Conservation (phyloP, 2,797 vertebrate genomes). For the Urosaurus nigricauda region DNA sequence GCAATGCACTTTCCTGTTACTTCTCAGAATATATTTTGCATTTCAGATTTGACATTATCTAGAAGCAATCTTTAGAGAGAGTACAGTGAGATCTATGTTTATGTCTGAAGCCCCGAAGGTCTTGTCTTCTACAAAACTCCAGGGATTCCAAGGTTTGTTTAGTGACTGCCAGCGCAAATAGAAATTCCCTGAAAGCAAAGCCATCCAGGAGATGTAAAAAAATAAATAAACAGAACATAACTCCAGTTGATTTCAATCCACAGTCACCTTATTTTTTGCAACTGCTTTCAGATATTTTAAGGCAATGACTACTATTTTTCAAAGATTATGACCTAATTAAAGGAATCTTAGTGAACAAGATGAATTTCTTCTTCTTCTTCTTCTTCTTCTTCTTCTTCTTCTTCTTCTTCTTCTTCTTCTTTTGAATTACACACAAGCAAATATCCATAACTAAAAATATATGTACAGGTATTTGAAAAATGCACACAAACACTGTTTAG, state of each 20-base stretch:
- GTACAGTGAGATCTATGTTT: conserved; percentile 6
- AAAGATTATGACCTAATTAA: not conserved
- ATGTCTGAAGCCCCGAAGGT: conserved; percentile 22
- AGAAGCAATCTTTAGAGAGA: conserved; percentile 15
- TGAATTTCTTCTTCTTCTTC: not conserved
- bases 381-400: no score
- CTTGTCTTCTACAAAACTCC: not conserved
- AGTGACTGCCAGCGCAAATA: conserved; percentile 14
- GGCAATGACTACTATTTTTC: not conserved
- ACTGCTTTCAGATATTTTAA: not conserved
- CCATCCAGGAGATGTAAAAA: not conserved
- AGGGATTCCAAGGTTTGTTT: conserved; percentile 4
- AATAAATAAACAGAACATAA: conserved; percentile 10
- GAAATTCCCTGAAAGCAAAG: not conserved
- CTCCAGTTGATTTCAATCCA: not conserved
- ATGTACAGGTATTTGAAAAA: no score
- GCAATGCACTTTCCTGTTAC: not conserved
- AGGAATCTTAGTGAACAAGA: not conserved
- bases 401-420: no score
- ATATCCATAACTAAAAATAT: no score
- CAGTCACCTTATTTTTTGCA: not conserved
- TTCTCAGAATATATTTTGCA: not conserved
- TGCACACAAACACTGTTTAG: not conserved
- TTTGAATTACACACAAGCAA: no score
- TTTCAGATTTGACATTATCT: conserved; percentile 15